phyloP scores from a whole-genome alignment of 2,113 vertebrate genomes.

The Merops nubicus region DNA sequence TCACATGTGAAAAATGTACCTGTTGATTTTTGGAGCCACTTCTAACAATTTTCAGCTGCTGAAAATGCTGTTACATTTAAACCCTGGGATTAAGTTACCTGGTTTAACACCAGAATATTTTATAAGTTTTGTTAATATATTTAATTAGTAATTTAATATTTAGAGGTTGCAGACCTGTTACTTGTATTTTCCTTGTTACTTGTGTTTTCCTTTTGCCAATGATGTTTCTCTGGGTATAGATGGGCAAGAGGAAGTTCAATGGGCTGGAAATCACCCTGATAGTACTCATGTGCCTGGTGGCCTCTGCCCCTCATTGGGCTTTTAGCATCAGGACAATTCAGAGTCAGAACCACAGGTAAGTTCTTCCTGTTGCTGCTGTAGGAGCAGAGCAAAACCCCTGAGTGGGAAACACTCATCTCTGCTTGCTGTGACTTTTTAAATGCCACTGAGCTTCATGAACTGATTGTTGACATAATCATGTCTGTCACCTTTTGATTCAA shows the following conservation, averaged over 20 bases:
- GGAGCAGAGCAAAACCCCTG: neutral
- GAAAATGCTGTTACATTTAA: neutral
- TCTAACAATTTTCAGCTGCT: neutral
- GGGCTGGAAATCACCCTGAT: constrained; percentile 83
- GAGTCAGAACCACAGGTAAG: constrained; percentile 6
- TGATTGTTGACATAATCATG: neutral
- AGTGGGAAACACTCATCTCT: neutral
- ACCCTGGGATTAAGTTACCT: neutral
- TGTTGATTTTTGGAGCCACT: neutral
- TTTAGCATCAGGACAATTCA: constrained; percentile 70
- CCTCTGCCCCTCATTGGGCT: constrained; percentile 77
- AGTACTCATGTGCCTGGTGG: constrained; percentile 76
- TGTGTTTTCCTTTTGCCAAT: neutral
- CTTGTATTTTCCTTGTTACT: no score
- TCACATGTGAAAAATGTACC: neutral
- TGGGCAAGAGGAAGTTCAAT: constrained; percentile 84
- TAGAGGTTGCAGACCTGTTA: no score
- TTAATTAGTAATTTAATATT: fast-evolving
- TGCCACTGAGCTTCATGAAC: neutral
- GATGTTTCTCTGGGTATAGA: constrained; percentile 67
- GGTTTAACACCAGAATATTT: neutral
- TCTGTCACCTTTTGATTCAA: neutral
- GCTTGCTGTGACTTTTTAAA: neutral
- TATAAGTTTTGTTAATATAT: no score
- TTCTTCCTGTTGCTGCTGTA: neutral